Evolutionary conservation across 2,113 vertebrate genomes (phyloP).

Genomic region (Nyctibius bracteatus): DNA sequence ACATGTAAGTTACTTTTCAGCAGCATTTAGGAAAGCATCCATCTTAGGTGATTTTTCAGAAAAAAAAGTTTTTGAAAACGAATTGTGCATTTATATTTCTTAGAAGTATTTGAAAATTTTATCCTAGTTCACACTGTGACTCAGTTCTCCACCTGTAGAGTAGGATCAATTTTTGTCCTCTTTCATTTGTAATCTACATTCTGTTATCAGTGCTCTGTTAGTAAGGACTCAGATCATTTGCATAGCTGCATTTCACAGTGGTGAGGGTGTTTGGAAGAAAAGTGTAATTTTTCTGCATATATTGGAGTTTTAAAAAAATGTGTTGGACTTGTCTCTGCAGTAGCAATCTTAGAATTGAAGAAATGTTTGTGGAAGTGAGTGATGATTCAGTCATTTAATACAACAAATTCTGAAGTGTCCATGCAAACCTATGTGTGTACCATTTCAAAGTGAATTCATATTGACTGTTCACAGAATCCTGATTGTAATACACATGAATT

Average conservation of each 20-base stretch:
- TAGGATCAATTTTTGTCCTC: background rate
- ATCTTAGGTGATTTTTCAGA: background rate
- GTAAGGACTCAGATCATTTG: background rate
- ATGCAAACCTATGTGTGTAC: background rate
- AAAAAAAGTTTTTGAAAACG: background rate
- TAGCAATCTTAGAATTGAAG: background rate
- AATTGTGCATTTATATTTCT: background rate
- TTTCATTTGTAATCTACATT: slow-evolving; percentile 8
- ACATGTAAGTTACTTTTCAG: background rate
- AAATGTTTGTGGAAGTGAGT: background rate
- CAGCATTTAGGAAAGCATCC: background rate
- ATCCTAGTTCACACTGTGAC: background rate
- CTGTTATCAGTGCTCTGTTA: background rate
- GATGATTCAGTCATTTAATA: background rate
- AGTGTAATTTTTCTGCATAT: background rate
- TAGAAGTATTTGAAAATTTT: background rate
- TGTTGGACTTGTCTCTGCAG: background rate
- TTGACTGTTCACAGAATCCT: background rate
- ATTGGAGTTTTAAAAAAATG: background rate
- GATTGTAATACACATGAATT: background rate
- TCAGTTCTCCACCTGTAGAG: slow-evolving; percentile 15
- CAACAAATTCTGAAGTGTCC: background rate
- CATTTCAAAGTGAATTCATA: background rate
- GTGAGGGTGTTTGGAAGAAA: background rate
- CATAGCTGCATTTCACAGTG: background rate